Base-by-base conservation (phyloP, 2,797 vertebrate species). In the Setipinna tenuifilis region DNA sequence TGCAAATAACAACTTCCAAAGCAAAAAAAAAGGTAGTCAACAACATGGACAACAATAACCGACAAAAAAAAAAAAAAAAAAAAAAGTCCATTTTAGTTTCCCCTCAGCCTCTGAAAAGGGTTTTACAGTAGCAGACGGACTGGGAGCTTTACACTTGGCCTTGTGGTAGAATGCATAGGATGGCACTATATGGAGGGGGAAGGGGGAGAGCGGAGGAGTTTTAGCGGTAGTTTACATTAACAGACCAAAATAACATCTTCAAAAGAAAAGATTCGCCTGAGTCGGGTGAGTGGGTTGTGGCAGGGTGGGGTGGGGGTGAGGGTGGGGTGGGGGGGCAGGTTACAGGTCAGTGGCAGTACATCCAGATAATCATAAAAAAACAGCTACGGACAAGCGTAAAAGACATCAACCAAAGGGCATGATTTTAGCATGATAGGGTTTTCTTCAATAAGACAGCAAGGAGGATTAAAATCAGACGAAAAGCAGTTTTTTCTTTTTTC, bases 131-230 rank as follows among this genome's bases (percentile, higher is more conserved):
- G 88, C 90, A 94, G 92, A 91, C 88, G 90, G 90, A 87, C 65
- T 86, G 57, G 93, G 90, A 93, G 92, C 89, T 92, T 89, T 17
- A 90, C 85, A 94, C 92, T 95, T 95, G 93, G 95, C 92, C 95
- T 93, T 91, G 90, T 91, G 90, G 93, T 88, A 91, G 85, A 89
- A 91, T 82, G 88, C 87, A 91, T 95, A 90, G 89, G 94, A 96
- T 95, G 95, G 95, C 95, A 96, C 94, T 93, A 93, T 81, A 91
- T 86, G 91, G 84, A 62, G 86, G 59, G 59, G 19, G 19, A 94
- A 90, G 89, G 91, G 92, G 91, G 87, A 78, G n/a, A 91, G 93
- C 89, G 90, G 90, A 54, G 50, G 50, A 87, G 84, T 91, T 89
- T 92, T 91, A 91, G 90, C 91, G 91, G 93, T 92, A 65, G 83